Base-by-base conservation (phyloP, 1,140 invertebrate genomes). In the Aradophagus sp. region DNA sequence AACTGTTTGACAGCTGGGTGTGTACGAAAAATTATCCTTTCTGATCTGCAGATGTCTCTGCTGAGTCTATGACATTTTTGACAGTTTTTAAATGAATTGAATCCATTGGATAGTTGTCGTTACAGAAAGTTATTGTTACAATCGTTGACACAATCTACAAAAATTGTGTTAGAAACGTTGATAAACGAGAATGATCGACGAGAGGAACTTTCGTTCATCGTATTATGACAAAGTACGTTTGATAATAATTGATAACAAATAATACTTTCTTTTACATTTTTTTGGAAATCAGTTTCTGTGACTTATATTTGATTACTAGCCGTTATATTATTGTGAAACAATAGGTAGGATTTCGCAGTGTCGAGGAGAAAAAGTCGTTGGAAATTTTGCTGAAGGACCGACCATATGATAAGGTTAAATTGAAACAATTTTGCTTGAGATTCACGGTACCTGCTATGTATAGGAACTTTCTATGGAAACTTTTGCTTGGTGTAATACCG, bases 341-440 rank as follows among this genome's bases (percentile, higher is more conserved):
- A 62, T 15, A 90, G 88, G 93, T 96, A 32, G 95, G 94, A 42
- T 95, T 93, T 86, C 89, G 91, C 44, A 93, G 93, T 70, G 94
- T 97, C 0, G 95, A 97, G 83, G 95, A 97, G 80, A 96, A 95
- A 81, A 95, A 94, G 84, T 95, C 94, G 0, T 82, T 97, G n/a
- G 95, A 97, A 86, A 95, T 95, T 79, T 86, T 97, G 4, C 86
- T 97, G 52, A 95, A 95, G 78, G 95, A 97, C 67, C 92, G 92
- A 79, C 91, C 93, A 8, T 88, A 95, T 73, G 93, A 96, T 78
- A 89, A 89, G 75, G 88, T 88, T 4, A 96, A 96, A 81, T 79
- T 97, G 13, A 91, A 91, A 76, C 93, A 95, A 75, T 96, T 96
- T 79, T 93, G 93, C 78, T 82, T 95, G 38, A 86, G 93, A 44